Base-by-base conservation (phyloP, 2,113 vertebrate species). In the Vidua chalybeata region DNA sequence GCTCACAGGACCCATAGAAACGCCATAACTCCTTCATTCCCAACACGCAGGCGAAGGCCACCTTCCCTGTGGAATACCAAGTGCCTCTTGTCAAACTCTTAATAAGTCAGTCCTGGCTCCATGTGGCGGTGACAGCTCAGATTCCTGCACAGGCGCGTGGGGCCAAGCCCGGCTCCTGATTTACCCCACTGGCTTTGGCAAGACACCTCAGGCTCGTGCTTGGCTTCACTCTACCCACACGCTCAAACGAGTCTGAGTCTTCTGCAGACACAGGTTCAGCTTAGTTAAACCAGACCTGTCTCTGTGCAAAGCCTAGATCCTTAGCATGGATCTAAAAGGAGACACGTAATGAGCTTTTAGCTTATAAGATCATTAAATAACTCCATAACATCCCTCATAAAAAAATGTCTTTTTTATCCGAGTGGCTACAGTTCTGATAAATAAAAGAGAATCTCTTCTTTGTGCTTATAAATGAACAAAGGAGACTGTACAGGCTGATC, bases 51-150 rank as follows among this genome's bases (percentile, higher is more conserved):
- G 83, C 79, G 56, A 87, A 69, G 72, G 45, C 93, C 0, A 61
- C 87, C 89, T 90, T 97, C 94, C 94, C 82, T 0, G 1, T 64
- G 28, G 87, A 91, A 96, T 93, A 96, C 89, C 73, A 87, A 95
- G 72, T 62, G 87, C 89, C 90, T 71, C 82, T 92, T 84, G 0
- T 95, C 89, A 84, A 94, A 90, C 39, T 7, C 94, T 89, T 92
- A 93, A 92, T 91, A 92, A 94, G 96, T 96, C 95, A 93, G 73
- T 95, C 93, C 75, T 1, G 9, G 92, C 96, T 94, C 92, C 98
- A 98, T 98, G 98, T 98, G 98, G 97, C 20, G 14, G 95, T 98
- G 98, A 98, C 98, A 98, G 98, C 87, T 98, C 92, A 54, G 97
- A 98, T 98, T 98, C 98, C 98, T 98, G 66, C 78, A 95, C 92